Percentiles rank a stretch among this genome's conserved stretches.
These are phyloP conservation scores for Neopelma chrysocephalum DNA, from an alignment of 2,797 vertebrate species.

Conservation along the genomic window DNA sequence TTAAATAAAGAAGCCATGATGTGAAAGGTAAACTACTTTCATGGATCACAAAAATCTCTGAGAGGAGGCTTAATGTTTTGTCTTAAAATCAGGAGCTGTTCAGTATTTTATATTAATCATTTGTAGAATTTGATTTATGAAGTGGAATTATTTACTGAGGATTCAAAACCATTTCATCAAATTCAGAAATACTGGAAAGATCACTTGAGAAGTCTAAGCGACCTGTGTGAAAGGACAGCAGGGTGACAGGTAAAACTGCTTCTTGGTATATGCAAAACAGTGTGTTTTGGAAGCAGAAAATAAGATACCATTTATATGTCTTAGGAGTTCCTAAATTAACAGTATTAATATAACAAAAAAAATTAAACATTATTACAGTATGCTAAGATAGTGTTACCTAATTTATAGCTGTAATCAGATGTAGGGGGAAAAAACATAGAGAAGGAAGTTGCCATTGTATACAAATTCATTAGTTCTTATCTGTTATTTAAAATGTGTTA, in stretches of 20 bases:
- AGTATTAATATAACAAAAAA: background rate
- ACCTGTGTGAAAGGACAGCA: background rate
- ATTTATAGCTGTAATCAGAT: background rate
- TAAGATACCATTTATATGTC: background rate
- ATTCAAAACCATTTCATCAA: background rate
- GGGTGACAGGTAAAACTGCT: background rate
- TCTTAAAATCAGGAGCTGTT: background rate
- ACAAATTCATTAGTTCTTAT: background rate
- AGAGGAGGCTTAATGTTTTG: background rate
- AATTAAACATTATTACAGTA: background rate
- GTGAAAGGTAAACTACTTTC: background rate
- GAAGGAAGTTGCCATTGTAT: background rate
- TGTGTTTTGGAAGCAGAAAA: background rate
- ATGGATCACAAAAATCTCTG: background rate
- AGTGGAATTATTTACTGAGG: background rate
- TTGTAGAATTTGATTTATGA: background rate
- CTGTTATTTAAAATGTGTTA: background rate
- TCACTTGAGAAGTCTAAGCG: background rate
- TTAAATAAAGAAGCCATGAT: background rate
- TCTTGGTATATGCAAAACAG: background rate
- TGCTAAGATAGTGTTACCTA: background rate
- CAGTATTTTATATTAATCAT: background rate
- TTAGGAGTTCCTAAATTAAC: background rate
- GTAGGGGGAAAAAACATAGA: background rate
- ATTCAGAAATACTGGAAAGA: background rate